Conservation (phyloP, 2,888 invertebrate species). For the Oegoconia quadripuncta region DNA sequence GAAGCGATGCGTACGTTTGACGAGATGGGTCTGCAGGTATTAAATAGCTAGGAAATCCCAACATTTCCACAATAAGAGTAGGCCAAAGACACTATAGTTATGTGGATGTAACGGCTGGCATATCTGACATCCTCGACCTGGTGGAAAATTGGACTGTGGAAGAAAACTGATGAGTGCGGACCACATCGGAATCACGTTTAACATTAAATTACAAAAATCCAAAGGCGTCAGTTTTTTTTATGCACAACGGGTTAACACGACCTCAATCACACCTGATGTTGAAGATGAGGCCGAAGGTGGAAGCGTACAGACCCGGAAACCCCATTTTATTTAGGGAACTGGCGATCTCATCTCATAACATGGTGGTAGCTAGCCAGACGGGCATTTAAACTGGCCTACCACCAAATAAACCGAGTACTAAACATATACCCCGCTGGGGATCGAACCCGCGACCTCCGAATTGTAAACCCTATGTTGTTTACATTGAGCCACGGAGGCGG, state of each 20-base stretch:
- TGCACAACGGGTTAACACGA: conserved; percentile 10
- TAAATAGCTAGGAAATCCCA: conserved; percentile 8
- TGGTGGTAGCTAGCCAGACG: too few species aligned
- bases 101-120: conserved; percentile 15
- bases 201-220: background rate
- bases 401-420: too few species aligned
- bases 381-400: too few species aligned
- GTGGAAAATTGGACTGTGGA: conserved; percentile 12
- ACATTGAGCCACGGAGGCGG: too few species aligned
- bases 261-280: too few species aligned
- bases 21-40: conserved; percentile 10
- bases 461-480: too few species aligned
- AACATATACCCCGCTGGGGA: too few species aligned
- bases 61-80: conserved; percentile 13
- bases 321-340: too few species aligned
- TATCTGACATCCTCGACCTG: background rate
- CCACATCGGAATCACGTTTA: conserved; percentile 8
- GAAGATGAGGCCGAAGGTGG: too few species aligned
- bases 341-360: too few species aligned
- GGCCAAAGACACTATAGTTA: conserved; percentile 12
- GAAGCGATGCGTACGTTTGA: conserved; percentile 5
- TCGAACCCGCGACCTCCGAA: too few species aligned
- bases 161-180: conserved; percentile 7
- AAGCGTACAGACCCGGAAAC: too few species aligned
- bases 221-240: background rate